Evolutionary conservation across 2,888 invertebrate species (phyloP), one percentile per base, ranked within the genome.

Genomic region (Apamea crenata): DNA sequence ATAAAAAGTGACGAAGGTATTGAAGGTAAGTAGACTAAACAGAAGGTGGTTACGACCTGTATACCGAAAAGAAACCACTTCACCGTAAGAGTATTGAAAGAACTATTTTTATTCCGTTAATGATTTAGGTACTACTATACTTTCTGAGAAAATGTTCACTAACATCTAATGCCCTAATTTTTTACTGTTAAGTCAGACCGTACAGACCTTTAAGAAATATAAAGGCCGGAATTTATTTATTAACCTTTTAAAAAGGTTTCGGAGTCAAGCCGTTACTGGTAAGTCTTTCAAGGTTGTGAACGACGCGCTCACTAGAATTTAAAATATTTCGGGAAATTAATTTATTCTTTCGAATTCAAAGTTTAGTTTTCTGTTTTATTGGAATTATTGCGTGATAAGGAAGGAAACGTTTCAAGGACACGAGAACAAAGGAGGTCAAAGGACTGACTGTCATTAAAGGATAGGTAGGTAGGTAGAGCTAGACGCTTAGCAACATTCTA

Each of bases 181-280:
- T 82, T 77, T 73, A 71, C 77, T 77, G 74, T 74, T 79, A 68
- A 72, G 68, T 82, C 71, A 66, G 66, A 50, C 69, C 72, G 77
- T 63, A 79, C 75, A 69, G 68, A 82, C 86, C 79, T 82, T 82
- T 82, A 77, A 69, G 79, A 80, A 85, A 73, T 85, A 73, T 86
- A 85, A 79, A 85, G 80, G 86, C 61, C 59, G 72, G 83, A 85
- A 85, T 85, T 85, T 85, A 85, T 86, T 83, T 85, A 86, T 80
- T 85, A 85, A 85, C 83, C 86, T 86, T 85, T 79, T 78, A 79
- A 85, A 84, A 85, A 85, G 85, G 77, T 77, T 85, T 82, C 72
- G 65, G 68, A 77, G 82, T 76, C 76, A 85, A 79, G 71, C 82
- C 79, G 78, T 77, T 74, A 79, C 85, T 85, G 82, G 65, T 82